Percentiles rank a stretch among this genome's conserved stretches.
phyloP scores from a whole-genome alignment of 2,888 invertebrate species.

The Microdon myrmicae region DNA sequence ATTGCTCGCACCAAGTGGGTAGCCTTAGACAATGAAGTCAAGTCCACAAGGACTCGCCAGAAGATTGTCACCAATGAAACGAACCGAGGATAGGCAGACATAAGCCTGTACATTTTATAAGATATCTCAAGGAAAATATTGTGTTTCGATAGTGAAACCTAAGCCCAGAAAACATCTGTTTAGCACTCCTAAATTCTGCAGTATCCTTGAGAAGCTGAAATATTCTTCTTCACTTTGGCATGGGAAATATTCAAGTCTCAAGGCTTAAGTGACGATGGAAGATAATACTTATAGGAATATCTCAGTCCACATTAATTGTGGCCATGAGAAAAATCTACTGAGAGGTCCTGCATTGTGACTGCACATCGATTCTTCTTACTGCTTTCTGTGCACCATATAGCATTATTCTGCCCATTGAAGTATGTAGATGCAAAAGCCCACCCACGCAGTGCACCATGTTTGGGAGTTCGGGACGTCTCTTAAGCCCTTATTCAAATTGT shows the following conservation, averaged over 20 bases:
- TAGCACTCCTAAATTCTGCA: slow-evolving; percentile 14
- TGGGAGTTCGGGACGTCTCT: no score
- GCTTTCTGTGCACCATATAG: no score
- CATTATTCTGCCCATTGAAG: no score
- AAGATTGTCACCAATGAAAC: slow-evolving; percentile 4
- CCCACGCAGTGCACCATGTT: no score
- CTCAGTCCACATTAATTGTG: slow-evolving; percentile 16
- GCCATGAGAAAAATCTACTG: neutral
- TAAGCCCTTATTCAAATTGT: no score
- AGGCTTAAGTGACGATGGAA: slow-evolving; percentile 26
- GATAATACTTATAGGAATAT: slow-evolving; percentile 6
- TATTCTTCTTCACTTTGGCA: slow-evolving; percentile 6
- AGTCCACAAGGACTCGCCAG: slow-evolving; percentile 20
- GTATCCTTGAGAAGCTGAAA: slow-evolving; percentile 25
- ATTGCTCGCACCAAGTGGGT: neutral
- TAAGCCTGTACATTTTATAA: slow-evolving; percentile 4
- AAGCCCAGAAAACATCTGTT: slow-evolving; percentile 44
- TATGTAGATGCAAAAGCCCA: no score
- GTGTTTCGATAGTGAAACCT: slow-evolving; percentile 35
- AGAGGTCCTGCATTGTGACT: no score
- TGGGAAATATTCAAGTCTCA: slow-evolving; percentile 7
- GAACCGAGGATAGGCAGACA: neutral
- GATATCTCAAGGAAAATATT: slow-evolving; percentile 37
- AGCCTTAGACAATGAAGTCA: slow-evolving; percentile 26
- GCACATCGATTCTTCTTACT: no score